A percentile compares a stretch with the other conserved stretches of the same genome.
These are phyloP conservation scores for Drosophila paranaensis DNA, from an alignment of 2,888 invertebrate species.

Conservation along the genomic window DNA sequence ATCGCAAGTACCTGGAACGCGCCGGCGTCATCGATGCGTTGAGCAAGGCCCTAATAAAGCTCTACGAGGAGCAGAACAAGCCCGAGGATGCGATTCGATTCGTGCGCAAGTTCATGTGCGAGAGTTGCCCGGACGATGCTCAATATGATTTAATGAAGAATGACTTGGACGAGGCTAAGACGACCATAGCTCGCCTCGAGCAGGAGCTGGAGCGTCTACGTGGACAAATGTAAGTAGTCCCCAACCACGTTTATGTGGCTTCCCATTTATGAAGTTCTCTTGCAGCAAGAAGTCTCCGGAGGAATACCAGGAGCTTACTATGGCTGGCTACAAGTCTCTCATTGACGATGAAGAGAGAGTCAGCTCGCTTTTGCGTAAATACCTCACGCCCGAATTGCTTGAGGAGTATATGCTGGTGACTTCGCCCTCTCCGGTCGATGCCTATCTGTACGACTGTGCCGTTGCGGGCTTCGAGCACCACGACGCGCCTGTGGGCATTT, in stretches of 20 bases:
- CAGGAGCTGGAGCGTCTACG: conserved; percentile 81
- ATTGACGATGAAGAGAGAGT: conserved; percentile 86
- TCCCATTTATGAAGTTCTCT: background rate
- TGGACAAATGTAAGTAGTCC: conserved; percentile 81
- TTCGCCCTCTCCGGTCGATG: conserved; percentile 86
- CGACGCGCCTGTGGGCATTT: conserved; percentile 87
- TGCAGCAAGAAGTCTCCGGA: conserved; percentile 83
- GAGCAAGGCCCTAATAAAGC: conserved; percentile 83
- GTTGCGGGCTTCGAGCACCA: conserved; percentile 88
- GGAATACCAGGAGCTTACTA: conserved; percentile 85
- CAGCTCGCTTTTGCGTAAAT: conserved; percentile 87
- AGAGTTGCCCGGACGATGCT: conserved; percentile 83
- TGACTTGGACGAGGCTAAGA: conserved; percentile 81
- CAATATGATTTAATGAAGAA: conserved; percentile 82
- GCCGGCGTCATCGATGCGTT: conserved; percentile 84
- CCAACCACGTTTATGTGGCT: no score
- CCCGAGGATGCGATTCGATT: conserved; percentile 84
- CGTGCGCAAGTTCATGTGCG: conserved; percentile 84
- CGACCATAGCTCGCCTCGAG: conserved; percentile 79
- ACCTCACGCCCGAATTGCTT: conserved; percentile 86
- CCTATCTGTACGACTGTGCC: conserved; percentile 87
- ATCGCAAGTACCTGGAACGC: conserved; percentile 84
- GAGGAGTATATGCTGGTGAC: conserved; percentile 86
- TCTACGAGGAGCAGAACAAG: conserved; percentile 84
- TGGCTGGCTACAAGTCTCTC: conserved; percentile 86